Evolutionary conservation across 2,113 vertebrate genomes (phyloP).

Genomic region (Odocoileus virginianus): DNA sequence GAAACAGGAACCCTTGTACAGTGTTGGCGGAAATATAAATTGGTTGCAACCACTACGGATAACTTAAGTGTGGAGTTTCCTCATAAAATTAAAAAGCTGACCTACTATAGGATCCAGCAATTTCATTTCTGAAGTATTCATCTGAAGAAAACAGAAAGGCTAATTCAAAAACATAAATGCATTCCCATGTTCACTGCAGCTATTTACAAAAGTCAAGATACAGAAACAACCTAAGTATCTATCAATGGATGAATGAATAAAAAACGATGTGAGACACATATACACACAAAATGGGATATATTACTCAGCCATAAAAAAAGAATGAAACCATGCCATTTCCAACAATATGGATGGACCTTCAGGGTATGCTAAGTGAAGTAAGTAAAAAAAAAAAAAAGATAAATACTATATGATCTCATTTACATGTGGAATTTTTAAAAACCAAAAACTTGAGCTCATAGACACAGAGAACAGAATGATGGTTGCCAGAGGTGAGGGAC

Average conservation of each 20-base stretch:
- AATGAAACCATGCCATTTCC: background rate
- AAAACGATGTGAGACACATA: rapidly evolving
- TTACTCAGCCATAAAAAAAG: background rate
- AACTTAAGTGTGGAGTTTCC: background rate
- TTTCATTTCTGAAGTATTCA: background rate
- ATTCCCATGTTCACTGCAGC: background rate
- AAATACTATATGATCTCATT: background rate
- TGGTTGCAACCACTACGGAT: background rate
- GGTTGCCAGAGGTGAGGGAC: background rate
- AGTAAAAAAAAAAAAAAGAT: background rate
- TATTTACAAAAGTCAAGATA: background rate
- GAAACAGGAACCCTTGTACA: background rate
- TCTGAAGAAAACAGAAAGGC: background rate
- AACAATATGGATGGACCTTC: background rate
- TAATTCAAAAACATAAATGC: background rate
- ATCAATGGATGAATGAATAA: background rate
- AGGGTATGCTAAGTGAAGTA: background rate
- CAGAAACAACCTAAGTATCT: background rate
- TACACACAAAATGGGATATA: background rate
- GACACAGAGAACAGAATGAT: background rate
- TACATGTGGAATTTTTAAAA: background rate
- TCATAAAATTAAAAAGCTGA: background rate
- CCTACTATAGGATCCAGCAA: background rate
- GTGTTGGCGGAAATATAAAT: background rate
- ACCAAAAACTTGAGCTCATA: background rate